Base-by-base conservation (phyloP, 2,888 invertebrate species). In the Amiota mariae region DNA sequence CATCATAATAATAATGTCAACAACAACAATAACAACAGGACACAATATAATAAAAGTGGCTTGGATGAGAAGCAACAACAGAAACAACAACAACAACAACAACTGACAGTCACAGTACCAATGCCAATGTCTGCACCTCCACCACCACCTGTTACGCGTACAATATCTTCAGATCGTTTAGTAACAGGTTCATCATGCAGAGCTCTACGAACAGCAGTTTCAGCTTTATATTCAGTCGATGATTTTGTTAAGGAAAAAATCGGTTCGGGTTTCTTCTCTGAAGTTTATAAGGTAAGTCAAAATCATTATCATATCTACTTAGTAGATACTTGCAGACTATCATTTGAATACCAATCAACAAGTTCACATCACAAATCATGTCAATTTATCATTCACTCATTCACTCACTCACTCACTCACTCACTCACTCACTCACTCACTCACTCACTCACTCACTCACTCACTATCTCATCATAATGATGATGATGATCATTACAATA, bases 261-360 rank as follows among this genome's bases (percentile, higher is more conserved):
- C 86, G 98, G 98, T 67, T 92, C 94, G 70, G 98, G 98, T 78
- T 98, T 98, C 91, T 98, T 98, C 92, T 98, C 98, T 6, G 97
- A 98, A 92, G 98, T 98, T 77, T 98, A 96, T 91, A 98, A 98
- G 95, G 98, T 98, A 91, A 92, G 93, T 90, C 24, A 13, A 12
- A 13, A 48, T 24, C 24, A 24, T 24, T 24, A 24, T 24, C 36
- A 36, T 24, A 24, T n/a, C 24, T 24, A 24, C 3, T 24, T 2
- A 24, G 24, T 24, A 24, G 1, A 36, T 36, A 36, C 0, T 36
- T 36, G 36, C 36, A 36, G 36, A 4, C 36, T 36, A 36, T 36
- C 36, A 36, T 36, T 36, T 36, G 36, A 36, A 36, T 36, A 36
- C 36, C 36, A 36, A 36, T 6, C 36, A 24, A 24, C 24, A 36